A percentile compares a stretch with the other conserved stretches of the same genome.
Evolutionary conservation across 1,140 invertebrate species (phyloP).

Genomic region (Zaprionus camerounensis): DNA sequence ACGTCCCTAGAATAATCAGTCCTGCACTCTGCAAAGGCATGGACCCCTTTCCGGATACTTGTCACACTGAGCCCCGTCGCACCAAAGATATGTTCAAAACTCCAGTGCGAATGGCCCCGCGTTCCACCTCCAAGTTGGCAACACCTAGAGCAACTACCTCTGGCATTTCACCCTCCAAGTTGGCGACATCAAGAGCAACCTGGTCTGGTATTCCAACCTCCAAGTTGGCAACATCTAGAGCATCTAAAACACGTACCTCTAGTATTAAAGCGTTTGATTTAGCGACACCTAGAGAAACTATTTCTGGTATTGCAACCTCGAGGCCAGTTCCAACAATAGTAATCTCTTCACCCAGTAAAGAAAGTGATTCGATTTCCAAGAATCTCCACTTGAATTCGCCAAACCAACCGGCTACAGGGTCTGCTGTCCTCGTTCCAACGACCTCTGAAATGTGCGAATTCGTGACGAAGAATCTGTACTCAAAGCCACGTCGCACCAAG

Average conservation of each 20-base stretch:
- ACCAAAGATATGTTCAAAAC: conserved; percentile 1
- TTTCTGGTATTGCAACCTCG: neutral
- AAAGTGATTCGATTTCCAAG: neutral
- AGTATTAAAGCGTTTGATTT: neutral
- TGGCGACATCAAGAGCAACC: neutral
- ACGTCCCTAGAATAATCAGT: neutral
- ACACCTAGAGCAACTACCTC: neutral
- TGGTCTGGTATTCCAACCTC: neutral
- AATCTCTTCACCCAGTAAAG: neutral
- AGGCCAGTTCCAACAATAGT: neutral
- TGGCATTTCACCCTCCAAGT: no score
- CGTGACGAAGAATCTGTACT: neutral
- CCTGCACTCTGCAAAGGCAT: neutral
- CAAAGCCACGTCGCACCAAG: conserved; percentile 11
- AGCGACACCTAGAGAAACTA: neutral
- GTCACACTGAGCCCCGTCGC: neutral
- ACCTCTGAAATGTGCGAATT: neutral
- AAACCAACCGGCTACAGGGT: neutral
- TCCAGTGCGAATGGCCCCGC: neutral
- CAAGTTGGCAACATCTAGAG: neutral
- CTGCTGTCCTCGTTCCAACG: neutral
- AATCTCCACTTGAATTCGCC: neutral
- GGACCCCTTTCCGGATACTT: neutral
- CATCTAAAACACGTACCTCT: neutral
- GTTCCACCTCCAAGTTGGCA: neutral